phyloP scores from a whole-genome alignment of 2,888 invertebrate genomes.

The Ceratothoa steindachneri region DNA sequence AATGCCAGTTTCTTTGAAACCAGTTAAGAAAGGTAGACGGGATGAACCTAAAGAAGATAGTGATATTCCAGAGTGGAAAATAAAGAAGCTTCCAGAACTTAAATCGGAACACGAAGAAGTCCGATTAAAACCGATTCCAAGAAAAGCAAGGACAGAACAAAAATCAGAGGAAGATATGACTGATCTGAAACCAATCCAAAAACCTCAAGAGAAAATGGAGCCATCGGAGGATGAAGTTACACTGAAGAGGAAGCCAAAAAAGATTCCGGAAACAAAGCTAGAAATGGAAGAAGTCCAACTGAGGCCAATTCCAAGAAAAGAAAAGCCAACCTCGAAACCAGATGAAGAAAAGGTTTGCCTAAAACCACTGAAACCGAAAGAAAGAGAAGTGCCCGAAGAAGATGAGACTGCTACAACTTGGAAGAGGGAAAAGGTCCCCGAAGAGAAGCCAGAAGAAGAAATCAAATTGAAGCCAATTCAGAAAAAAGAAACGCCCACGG shows the following conservation, averaged over 20 bases:
- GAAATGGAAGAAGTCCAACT: conserved; percentile 19
- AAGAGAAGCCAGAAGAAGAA: conserved; percentile 21
- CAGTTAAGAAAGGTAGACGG: conserved; percentile 4
- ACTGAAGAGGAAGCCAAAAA: conserved; percentile 11
- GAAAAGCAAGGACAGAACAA: conserved; percentile 6
- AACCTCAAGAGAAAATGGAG: conserved; percentile 11
- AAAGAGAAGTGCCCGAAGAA: conserved; percentile 29
- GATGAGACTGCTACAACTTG: background rate
- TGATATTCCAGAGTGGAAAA: background rate
- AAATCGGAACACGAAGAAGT: background rate
- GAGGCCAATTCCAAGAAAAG: conserved; percentile 16
- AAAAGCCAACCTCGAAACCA: conserved; percentile 2
- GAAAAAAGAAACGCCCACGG: too few species aligned
- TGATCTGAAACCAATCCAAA: conserved; percentile 9
- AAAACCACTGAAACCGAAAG: conserved; percentile 21
- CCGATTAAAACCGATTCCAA: background rate
- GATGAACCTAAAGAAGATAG: conserved; percentile 2
- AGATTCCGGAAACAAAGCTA: conserved; percentile 21
- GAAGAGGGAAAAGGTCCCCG: background rate
- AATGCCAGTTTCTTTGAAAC: background rate
- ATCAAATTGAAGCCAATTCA: conserved; percentile 16
- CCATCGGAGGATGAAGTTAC: conserved; percentile 14
- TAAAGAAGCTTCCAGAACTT: conserved; percentile 1
- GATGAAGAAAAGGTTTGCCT: conserved; percentile 20
- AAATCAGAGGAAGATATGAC: background rate